phyloP scores from a whole-genome alignment of 2,888 invertebrate species.

The Eilema caniola region DNA sequence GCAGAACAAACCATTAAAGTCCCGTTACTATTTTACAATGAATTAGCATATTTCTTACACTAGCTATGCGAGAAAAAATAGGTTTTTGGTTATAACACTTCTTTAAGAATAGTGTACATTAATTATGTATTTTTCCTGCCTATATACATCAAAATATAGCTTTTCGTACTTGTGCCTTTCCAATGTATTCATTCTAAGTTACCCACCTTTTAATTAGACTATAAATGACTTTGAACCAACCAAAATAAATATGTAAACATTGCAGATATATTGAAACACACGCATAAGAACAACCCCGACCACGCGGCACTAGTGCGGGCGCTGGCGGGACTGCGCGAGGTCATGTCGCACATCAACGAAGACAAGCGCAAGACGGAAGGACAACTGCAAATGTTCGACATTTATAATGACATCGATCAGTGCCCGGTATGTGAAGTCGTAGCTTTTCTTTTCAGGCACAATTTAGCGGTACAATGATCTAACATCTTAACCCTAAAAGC shows the following conservation, averaged over 20 bases:
- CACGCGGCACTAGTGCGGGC: constrained; percentile 94
- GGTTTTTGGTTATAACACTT: no score
- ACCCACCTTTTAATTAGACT: no score
- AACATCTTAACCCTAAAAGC: not conserved
- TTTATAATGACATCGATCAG: constrained; percentile 99
- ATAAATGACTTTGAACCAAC: not conserved
- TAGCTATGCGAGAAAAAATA: no score
- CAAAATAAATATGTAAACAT: constrained; percentile 38
- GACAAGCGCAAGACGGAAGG: constrained; percentile 98
- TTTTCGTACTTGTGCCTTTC: no score
- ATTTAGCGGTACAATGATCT: not conserved
- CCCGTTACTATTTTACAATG: no score
- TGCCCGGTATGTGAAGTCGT: constrained; percentile 92
- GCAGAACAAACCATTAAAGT: no score
- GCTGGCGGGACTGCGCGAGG: constrained; percentile 95
- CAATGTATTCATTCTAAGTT: no score
- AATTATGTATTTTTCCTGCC: no score
- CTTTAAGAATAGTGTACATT: no score
- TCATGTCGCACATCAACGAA: constrained; percentile 98
- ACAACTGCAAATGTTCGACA: constrained; percentile 98
- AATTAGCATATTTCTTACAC: no score
- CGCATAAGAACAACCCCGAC: constrained; percentile 95
- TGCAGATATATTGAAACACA: constrained; percentile 97
- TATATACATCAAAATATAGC: no score
- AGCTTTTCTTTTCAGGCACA: not conserved